A percentile compares a stretch with the other conserved stretches of the same genome.
These are phyloP conservation scores for Marmota monax DNA, from an alignment of 2,113 vertebrate species.

Conservation along the genomic window DNA sequence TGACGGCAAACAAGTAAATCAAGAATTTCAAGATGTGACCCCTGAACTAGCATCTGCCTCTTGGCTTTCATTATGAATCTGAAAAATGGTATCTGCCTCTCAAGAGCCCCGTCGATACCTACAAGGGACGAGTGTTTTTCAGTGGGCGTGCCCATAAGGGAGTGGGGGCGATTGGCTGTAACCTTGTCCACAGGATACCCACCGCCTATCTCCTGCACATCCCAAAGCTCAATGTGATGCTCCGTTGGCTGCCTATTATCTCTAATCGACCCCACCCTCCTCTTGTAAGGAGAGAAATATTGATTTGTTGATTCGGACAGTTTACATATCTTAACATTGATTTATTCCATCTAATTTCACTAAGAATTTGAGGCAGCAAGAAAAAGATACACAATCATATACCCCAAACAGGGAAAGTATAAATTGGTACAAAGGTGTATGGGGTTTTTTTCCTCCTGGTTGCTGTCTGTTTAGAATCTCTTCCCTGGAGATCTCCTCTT, in stretches of 20 bases:
- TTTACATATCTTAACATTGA: constrained; percentile 67
- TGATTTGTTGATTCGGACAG: constrained; percentile 37
- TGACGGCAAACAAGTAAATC: not conserved
- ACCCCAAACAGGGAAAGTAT: constrained; percentile 41
- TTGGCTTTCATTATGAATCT: not conserved
- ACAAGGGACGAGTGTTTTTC: not conserved
- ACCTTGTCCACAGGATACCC: not conserved
- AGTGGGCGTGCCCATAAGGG: not conserved
- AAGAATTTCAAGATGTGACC: not conserved
- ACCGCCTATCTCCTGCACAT: no score
- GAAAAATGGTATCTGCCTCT: not conserved
- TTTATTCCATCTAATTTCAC: constrained; percentile 80
- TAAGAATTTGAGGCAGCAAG: constrained; percentile 56
- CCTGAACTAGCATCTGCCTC: not conserved
- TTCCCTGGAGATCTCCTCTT: not conserved
- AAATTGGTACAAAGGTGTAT: constrained; percentile 55
- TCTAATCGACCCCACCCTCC: not conserved
- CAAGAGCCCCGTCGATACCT: not conserved
- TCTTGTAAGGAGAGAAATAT: not conserved
- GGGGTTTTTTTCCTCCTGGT: not conserved
- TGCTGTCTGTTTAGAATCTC: constrained; percentile 44
- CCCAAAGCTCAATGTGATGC: not conserved
- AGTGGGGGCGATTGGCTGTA: not conserved
- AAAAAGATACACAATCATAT: constrained; percentile 70
- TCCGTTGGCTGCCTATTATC: not conserved